phyloP scores from a whole-genome alignment of 2,797 vertebrate genomes.

The Gadopsis marmoratus region DNA sequence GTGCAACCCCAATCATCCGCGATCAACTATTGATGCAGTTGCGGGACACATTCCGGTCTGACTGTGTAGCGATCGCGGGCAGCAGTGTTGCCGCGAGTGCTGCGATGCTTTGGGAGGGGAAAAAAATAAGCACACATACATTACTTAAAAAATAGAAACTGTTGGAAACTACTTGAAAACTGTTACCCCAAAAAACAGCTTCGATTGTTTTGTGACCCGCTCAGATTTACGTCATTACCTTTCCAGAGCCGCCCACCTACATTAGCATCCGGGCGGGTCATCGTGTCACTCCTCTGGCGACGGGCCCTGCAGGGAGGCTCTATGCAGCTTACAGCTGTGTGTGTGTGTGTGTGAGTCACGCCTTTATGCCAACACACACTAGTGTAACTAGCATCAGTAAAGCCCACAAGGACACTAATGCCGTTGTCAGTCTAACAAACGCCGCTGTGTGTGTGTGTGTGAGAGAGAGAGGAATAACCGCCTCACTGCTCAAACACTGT shows the following conservation, averaged over 20 bases:
- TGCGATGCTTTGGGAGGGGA: slow-evolving; percentile 28
- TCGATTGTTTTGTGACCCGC: slow-evolving; percentile 2
- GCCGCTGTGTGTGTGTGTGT: slow-evolving; percentile 33
- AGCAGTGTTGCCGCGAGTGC: slow-evolving; percentile 24
- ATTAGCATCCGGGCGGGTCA: slow-evolving; percentile 25
- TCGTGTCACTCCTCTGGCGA: slow-evolving; percentile 26
- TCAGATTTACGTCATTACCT: slow-evolving; percentile 31
- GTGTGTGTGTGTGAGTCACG: slow-evolving; percentile 6
- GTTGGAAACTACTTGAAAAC: no score
- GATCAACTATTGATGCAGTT: slow-evolving; percentile 60
- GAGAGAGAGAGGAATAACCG: slow-evolving; percentile 23
- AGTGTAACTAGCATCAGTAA: slow-evolving; percentile 11
- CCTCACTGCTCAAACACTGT: slow-evolving; percentile 46
- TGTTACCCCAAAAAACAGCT: background rate
- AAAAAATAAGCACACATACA: slow-evolving; percentile 42
- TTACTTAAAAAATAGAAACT: no score
- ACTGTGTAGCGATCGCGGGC: slow-evolving; percentile 41
- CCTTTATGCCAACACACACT: slow-evolving; percentile 34
- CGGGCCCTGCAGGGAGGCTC: slow-evolving; percentile 10
- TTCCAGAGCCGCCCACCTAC: background rate
- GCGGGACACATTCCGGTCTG: slow-evolving; percentile 43
- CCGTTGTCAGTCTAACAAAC: slow-evolving; percentile 53
- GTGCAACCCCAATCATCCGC: slow-evolving; percentile 26
- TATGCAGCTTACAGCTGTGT: slow-evolving; percentile 12
- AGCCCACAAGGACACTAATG: slow-evolving; percentile 41